A percentile compares a stretch with the other conserved stretches of the same genome.
Evolutionary conservation across 2,797 vertebrate genomes (phyloP).

Genomic region (Chelidonichthys spinosus): DNA sequence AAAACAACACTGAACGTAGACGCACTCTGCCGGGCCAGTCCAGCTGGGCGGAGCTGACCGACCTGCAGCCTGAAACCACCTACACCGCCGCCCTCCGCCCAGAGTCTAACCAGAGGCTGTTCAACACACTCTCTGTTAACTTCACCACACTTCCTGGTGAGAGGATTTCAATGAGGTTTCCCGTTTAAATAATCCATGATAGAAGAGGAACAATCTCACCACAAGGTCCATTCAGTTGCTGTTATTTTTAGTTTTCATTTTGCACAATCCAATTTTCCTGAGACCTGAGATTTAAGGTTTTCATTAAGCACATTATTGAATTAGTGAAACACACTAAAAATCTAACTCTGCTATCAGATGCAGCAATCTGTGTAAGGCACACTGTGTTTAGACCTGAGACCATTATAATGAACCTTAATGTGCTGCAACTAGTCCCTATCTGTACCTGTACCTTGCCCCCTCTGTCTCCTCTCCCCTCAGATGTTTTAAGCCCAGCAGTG

Average conservation of each 20-base stretch:
- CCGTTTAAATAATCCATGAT: background rate
- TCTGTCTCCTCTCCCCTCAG: conserved; percentile 17
- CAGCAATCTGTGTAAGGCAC: background rate
- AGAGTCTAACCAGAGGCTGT: conserved; percentile 58
- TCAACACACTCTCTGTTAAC: conserved; percentile 60
- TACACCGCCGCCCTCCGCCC: conserved; percentile 73
- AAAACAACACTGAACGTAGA: conserved; percentile 15
- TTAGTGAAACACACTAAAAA: background rate
- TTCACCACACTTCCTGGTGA: conserved; percentile 81
- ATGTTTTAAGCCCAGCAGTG: conserved; percentile 82
- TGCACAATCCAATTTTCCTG: background rate
- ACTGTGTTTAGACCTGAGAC: background rate
- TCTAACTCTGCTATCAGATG: background rate
- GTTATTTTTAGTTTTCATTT: background rate
- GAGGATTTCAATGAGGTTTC: conserved; percentile 10
- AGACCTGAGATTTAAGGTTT: conserved; percentile 19
- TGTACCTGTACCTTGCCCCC: background rate
- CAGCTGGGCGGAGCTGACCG: conserved; percentile 59
- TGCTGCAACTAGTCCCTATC: background rate
- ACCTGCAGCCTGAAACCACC: conserved; percentile 73
- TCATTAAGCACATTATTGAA: background rate
- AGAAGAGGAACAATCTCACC: background rate
- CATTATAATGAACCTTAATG: background rate
- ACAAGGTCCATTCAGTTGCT: background rate
- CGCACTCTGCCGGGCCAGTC: conserved; percentile 43